Conservation (phyloP, 1,140 invertebrate species). For the Ctenoplectra terminalis region DNA sequence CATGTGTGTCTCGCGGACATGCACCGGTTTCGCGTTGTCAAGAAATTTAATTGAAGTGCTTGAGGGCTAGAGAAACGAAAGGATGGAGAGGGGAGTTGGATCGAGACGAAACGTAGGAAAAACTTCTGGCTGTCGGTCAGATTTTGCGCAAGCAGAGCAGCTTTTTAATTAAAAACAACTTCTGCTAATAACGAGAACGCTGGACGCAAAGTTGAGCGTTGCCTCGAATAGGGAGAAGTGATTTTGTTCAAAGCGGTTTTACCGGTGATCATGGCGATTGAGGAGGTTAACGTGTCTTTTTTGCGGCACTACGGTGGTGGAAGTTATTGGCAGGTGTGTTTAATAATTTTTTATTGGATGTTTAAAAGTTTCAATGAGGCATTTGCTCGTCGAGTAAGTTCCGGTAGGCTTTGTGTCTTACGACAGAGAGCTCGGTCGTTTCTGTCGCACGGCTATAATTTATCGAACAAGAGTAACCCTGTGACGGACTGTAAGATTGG, state of each 20-base stretch:
- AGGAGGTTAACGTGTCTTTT: too few relatives aligned
- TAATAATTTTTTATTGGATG: neutral
- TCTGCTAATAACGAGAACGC: conserved; percentile 27
- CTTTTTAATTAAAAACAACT: conserved; percentile 65
- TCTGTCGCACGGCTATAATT: neutral
- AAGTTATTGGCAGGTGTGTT: neutral
- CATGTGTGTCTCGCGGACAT: conserved; percentile 29
- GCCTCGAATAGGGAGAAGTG: neutral
- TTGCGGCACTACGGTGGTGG: too few relatives aligned
- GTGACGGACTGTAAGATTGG: too few relatives aligned
- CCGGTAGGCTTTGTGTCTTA: neutral
- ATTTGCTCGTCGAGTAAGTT: neutral
- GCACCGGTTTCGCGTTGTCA: conserved; percentile 39
- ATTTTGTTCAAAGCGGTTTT: neutral
- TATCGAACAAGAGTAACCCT: neutral
- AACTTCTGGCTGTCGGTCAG: conserved; percentile 27
- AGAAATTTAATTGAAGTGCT: conserved; percentile 59
- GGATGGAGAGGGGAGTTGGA: neutral
- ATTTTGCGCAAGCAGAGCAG: conserved; percentile 1
- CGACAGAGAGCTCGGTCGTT: too few relatives aligned
- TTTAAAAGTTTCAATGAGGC: neutral
- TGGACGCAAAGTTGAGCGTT: neutral
- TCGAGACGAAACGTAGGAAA: conserved; percentile 28
- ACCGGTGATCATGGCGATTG: too few relatives aligned
- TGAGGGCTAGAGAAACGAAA: neutral